Percentiles rank a stretch among this genome's conserved stretches.
Conservation (phyloP, 2,113 vertebrate species). For the Tinamus guttatus region DNA sequence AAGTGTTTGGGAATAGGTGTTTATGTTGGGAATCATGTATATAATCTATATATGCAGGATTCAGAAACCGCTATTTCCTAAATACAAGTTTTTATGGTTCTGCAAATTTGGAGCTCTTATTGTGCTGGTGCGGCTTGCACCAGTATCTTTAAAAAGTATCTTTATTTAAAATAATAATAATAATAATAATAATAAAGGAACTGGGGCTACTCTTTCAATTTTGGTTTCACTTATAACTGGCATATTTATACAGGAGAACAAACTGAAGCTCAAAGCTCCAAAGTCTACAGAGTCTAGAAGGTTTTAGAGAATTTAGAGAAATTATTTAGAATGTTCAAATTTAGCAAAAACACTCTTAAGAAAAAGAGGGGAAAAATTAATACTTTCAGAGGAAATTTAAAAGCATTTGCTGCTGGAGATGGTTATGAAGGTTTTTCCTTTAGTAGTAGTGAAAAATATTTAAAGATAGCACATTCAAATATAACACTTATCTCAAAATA, state of each 20-base stretch:
- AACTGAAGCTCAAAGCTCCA: not conserved
- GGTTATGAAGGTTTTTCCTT: not conserved
- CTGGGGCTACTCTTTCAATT: not conserved
- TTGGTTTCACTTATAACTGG: not conserved
- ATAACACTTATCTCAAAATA: conserved; percentile 65
- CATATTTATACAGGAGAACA: not conserved
- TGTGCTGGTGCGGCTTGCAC: not conserved
- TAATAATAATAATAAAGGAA: too few relatives aligned
- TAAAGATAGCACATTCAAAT: conserved; percentile 39
- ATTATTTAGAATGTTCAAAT: not conserved
- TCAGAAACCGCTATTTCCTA: not conserved
- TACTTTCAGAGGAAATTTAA: not conserved
- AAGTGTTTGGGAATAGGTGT: not conserved
- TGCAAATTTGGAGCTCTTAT: not conserved
- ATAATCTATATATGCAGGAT: not conserved
- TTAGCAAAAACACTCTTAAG: not conserved
- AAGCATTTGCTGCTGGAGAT: not conserved
- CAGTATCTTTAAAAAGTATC: too few relatives aligned
- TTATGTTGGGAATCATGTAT: not conserved
- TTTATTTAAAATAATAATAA: too few relatives aligned
- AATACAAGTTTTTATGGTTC: not conserved
- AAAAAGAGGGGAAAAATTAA: not conserved
- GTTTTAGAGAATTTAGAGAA: not conserved
- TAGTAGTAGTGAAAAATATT: conserved; percentile 26
- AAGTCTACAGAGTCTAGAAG: not conserved